Evolutionary conservation across 2,888 invertebrate species (phyloP), one percentile per base, ranked within the genome.

Genomic region (Sympetrum striolatum): DNA sequence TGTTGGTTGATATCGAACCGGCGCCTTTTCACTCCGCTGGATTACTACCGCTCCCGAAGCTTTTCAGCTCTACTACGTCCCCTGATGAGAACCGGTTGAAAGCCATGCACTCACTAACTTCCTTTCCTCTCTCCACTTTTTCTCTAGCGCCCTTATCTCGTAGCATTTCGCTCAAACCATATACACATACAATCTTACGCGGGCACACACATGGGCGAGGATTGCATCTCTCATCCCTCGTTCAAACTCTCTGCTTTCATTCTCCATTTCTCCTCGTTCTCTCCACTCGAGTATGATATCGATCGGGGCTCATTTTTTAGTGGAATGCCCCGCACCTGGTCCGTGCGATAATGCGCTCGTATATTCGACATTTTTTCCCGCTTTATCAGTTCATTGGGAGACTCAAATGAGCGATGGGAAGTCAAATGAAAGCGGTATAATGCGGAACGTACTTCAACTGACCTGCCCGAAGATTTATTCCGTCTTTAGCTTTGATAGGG

Each of bases 31-130:
- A 22, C 82, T 58, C 82, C 58, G 12, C 81, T 81, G 53, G 53
- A 31, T 73, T 35, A 82, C 58, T 58, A 31, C 53, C 53, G 81
- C 81, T 81, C 81, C 81, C 31, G 81, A 81, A 48, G 25, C 31
- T 73, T 58, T 82, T 31, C 82, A 82, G 53, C 58, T 82, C 58
- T 35, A 53, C 53, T 48, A 48, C 81, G 25, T 31, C 25, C 48
- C 48, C 15, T 81, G 82, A 82, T 58, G 82, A 58, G 82, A 58
- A 82, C 82, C 82, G 82, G 82, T 82, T 82, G 82, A 82, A 58
- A 48, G 82, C 82, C 58, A 58, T 58, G 82, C 58, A 35, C 31
- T 82, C 82, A 58, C 58, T 14, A 82, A 81, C 81, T 53, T 81
- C 48, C 81, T 81, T 81, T 53, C 53, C 58, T 82, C 82, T 53